Percentiles rank a stretch among this genome's conserved stretches.
Conservation (phyloP, 2,113 vertebrate species). For the Rhinoderma darwinii region DNA sequence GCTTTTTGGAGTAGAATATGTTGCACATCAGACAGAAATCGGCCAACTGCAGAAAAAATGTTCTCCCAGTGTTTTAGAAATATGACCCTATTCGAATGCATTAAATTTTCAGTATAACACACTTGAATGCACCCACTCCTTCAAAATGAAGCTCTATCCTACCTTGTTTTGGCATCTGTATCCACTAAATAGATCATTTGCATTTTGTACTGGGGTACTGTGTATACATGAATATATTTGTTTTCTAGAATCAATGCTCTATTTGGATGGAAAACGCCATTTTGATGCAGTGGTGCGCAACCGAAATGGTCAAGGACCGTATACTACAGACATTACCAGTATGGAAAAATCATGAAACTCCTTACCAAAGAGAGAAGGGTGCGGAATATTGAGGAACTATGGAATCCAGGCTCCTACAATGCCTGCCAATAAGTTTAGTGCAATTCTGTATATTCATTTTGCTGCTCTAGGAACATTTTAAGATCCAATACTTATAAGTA, state of each 20-base stretch:
- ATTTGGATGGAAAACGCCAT: slow-evolving; percentile 94
- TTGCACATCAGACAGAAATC: no score
- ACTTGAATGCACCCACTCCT: neutral
- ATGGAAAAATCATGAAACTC: neutral
- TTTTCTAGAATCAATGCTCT: slow-evolving; percentile 92
- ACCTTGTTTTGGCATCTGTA: neutral
- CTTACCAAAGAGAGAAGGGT: neutral
- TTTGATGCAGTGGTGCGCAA: slow-evolving; percentile 77
- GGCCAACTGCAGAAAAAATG: no score
- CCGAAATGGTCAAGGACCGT: slow-evolving; percentile 2
- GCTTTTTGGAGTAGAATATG: no score
- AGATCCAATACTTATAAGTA: neutral
- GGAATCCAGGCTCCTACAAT: neutral
- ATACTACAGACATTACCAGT: neutral
- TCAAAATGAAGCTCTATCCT: no score
- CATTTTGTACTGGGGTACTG: neutral
- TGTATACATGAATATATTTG: neutral
- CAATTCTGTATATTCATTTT: neutral
- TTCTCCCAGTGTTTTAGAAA: no score
- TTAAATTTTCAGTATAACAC: no score
- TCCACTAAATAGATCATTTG: neutral
- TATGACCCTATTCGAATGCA: no score
- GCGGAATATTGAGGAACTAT: neutral
- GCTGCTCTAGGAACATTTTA: neutral
- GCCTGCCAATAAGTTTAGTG: neutral